Base-by-base conservation (phyloP, 2,888 invertebrate genomes). In the Tetheella fluctuosa region DNA sequence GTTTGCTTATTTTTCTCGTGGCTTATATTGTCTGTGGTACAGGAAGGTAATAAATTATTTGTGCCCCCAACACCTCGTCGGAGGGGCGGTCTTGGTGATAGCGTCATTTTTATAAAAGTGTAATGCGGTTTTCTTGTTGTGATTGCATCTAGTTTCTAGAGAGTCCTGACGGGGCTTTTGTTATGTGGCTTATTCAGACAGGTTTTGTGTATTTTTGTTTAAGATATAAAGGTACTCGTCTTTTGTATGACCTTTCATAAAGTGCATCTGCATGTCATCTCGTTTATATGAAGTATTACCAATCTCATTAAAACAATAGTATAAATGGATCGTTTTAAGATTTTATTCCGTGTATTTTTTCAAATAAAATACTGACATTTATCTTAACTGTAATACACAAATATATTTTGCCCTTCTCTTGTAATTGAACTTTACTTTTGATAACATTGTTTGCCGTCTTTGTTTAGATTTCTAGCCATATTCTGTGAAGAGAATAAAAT, bases 91-190 rank as follows among this genome's bases (percentile, higher is more conserved):
- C 69, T 70, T 70, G 73, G 76, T 81, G 90, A 91, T 90, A 86
- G 90, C 89, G 85, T 91, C 90, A 91, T 91, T 91, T 91, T 91
- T 91, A 91, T 91, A 86, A 92, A 91, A 91, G 84, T 87, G 85
- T 91, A 91, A 90, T 90, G 89, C 81, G 84, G 84, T 88, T 89
- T 85, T 77, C 84, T 85, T 86, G 88, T 86, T 86, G 83, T 89
- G 89, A 91, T 91, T 91, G 88, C 85, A 74, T 81, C 77, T 77
- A 62, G 74, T 71, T 67, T 64, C 71, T 68, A 69, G 67, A 60
- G 61, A 62, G 64, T 66, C 55, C 61, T 34, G 62, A 59, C 58
- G 60, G 62, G 57, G 56, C 59, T 63, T 57, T 61, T 58, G 61
- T 54, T 62, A 25, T 58, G 64, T 61, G 64, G 68, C 68, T 69